Base-by-base conservation (phyloP, 2,797 vertebrate species). In the Cynodonichthys magdalenae region DNA sequence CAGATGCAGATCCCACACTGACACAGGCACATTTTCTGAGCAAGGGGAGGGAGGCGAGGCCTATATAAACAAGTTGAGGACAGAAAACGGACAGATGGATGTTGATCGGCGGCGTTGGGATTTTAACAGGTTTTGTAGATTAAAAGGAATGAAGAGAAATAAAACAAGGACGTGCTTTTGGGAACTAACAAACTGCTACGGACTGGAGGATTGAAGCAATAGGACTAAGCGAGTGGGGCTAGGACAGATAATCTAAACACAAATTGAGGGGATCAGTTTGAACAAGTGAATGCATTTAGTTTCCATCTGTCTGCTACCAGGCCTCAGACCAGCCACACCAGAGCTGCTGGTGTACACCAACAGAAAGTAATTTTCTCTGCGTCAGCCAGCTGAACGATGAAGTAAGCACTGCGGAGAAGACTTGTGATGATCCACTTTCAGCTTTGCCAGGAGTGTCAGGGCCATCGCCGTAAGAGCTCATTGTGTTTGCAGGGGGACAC, bases 1-100 rank as follows among this genome's bases (percentile, higher is more conserved):
- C 89, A 86, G 83, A 87, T 81, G 77, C 74, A 79, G 82, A 89
- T 85, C 86, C 84, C 87, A 85, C 86, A 83, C 74, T 80, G 69
- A 82, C 75, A 74, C 75, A 65, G 55, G 53, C 71, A 68, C 65
- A 62, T 72, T 71, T 67, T 66, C 59, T 57, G 41, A 66, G 59
- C 39, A 34, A 73, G 76, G 79, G 82, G 87, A 75, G 87, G 83
- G 79, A 61, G 67, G 20, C 60, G 45, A 58, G 81, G 78, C 87
- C 85, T 90, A 89, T 91, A 88, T 89, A 91, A 91, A 82, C 77
- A 82, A 72, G 75, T 53, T 53, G 52, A 71, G 58, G 69, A 44
- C 75, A 63, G 66, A 77, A 74, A 73, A 76, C 59, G 15, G 73
- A 71, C 75, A 69, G 82, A 83, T 47, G 85, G 81, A 79, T 60